Evolutionary conservation across 2,888 invertebrate genomes (phyloP).

Genomic region (Hydrotaea diabolus): DNA sequence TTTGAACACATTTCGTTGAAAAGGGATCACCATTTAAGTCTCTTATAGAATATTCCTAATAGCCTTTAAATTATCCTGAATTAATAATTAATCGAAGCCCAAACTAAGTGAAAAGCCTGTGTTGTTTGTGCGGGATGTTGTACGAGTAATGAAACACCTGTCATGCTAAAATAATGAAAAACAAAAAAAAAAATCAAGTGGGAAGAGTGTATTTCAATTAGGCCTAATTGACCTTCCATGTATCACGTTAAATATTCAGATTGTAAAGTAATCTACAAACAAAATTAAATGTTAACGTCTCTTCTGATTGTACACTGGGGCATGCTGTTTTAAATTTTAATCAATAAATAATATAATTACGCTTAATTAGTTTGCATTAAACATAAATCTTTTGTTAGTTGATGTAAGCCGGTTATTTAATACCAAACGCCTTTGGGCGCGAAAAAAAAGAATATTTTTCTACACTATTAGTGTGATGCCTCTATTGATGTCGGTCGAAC

Average conservation of each 20-base stretch:
- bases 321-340: not conserved
- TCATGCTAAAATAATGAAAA: not conserved
- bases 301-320: not conserved
- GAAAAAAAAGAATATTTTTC: too few relatives aligned
- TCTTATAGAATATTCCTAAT: not conserved
- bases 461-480: too few relatives aligned
- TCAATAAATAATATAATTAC: not conserved
- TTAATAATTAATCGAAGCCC: not conserved
- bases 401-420: too few relatives aligned
- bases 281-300: slow-evolving; percentile 2
- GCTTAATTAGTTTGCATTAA: not conserved
- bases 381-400: not conserved
- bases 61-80: not conserved
- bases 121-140: not conserved
- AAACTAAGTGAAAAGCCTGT: not conserved
- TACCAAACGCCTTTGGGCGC: too few relatives aligned
- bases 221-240: slow-evolving; percentile 18
- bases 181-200: not conserved
- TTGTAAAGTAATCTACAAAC: slow-evolving; percentile 28
- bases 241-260: slow-evolving; percentile 28
- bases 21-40: not conserved
- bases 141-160: slow-evolving; percentile 19
- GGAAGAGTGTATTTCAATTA: slow-evolving; percentile 12
- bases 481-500: too few relatives aligned
- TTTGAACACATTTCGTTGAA: not conserved